Evolutionary conservation across 1,140 invertebrate species (phyloP).

Genomic region (Bombus impatiens): DNA sequence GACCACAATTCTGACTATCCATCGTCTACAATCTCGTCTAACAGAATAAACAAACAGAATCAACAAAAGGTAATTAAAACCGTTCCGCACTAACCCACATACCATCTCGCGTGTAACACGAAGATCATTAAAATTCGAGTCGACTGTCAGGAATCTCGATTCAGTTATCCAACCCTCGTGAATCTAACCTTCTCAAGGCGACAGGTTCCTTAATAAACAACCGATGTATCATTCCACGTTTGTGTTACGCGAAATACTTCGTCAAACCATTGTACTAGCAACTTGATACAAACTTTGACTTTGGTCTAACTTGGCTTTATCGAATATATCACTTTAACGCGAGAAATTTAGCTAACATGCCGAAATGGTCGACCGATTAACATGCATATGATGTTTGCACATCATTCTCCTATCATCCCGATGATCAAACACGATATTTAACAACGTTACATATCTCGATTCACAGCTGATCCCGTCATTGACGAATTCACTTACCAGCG

Average conservation of each 20-base stretch:
- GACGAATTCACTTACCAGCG: background rate
- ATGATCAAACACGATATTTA: conserved; percentile 19
- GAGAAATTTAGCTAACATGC: conserved; percentile 44
- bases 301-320: background rate
- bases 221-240: background rate
- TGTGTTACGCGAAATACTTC: background rate
- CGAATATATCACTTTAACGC: conserved; percentile 40
- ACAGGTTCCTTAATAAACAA: conserved; percentile 46
- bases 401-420: conserved; percentile 38
- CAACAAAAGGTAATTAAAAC: conserved; percentile 2
- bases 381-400: background rate
- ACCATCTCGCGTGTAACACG: background rate
- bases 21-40: background rate
- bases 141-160: background rate
- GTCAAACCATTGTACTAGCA: conserved; percentile 32
- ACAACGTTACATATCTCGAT: background rate
- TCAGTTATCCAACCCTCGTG: background rate
- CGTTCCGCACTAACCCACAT: too few species aligned
- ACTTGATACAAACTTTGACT: conserved; percentile 13
- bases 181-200: background rate
- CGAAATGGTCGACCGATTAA: conserved; percentile 18
- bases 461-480: background rate
- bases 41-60: background rate
- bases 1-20: background rate
- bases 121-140: conserved; percentile 13